A percentile compares a stretch with the other conserved stretches of the same genome.
These are phyloP conservation scores for Ceramica pisi DNA, from an alignment of 2,888 invertebrate species.

Conservation along the genomic window DNA sequence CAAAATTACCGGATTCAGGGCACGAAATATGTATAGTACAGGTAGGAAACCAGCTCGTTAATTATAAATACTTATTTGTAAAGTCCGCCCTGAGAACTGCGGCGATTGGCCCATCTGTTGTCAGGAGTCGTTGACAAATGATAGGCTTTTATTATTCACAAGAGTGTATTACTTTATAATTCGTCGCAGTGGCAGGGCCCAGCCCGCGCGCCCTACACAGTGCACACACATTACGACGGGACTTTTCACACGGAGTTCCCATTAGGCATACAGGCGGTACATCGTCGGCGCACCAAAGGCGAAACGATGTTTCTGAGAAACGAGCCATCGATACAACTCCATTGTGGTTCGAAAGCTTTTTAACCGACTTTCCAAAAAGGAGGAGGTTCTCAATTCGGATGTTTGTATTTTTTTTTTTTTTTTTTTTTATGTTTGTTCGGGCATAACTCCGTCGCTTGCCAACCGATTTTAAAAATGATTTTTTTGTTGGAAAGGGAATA, in stretches of 20 bases:
- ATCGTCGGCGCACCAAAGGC: slow-evolving; percentile 46
- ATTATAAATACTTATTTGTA: slow-evolving; percentile 41
- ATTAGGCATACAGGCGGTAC: slow-evolving; percentile 41
- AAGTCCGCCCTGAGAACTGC: slow-evolving; percentile 28
- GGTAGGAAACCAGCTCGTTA: slow-evolving; percentile 18
- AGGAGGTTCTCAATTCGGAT: no score
- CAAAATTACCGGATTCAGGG: slow-evolving; percentile 24
- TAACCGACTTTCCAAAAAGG: no score
- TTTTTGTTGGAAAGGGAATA: no score
- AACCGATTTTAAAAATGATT: no score
- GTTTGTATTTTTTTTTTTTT: no score
- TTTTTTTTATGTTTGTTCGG: no score
- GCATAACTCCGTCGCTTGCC: no score
- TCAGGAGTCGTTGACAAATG: slow-evolving; percentile 13
- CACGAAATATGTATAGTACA: slow-evolving; percentile 4
- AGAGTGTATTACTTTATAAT: slow-evolving; percentile 5
- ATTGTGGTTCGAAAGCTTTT: slow-evolving; percentile 51
- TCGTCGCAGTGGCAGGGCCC: no score
- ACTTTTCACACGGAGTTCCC: slow-evolving; percentile 34
- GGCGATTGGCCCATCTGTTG: slow-evolving; percentile 28
- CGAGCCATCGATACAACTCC: slow-evolving; percentile 49
- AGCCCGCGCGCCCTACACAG: slow-evolving; percentile 4
- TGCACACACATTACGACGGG: slow-evolving; percentile 7
- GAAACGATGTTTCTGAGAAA: slow-evolving; percentile 53
- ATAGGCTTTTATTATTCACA: slow-evolving; percentile 7